Evolutionary conservation across 2,113 vertebrate species (phyloP).

Genomic region (Rhinoptilus africanus): DNA sequence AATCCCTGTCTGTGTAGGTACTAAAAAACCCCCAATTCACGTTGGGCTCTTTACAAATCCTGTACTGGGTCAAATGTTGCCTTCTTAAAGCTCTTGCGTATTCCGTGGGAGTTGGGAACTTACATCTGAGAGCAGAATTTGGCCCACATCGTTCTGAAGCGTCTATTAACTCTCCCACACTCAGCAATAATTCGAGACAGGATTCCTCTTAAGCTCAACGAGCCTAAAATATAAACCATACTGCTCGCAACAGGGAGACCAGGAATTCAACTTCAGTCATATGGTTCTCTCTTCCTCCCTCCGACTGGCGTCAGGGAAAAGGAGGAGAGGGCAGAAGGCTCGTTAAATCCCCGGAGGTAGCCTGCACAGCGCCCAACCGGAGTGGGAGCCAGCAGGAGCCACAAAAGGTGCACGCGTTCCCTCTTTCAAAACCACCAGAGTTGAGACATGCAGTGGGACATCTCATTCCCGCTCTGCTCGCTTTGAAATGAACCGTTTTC

Average conservation of each 20-base stretch:
- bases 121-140: background rate
- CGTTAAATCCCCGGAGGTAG: background rate
- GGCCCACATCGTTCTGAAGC: background rate
- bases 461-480: background rate
- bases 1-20: background rate
- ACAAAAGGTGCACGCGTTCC: fast-evolving
- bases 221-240: background rate
- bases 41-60: background rate
- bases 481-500: background rate
- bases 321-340: background rate
- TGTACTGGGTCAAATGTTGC: background rate
- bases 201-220: background rate
- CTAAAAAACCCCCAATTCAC: background rate
- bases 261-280: background rate
- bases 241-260: background rate
- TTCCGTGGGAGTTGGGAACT: background rate
- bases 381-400: background rate
- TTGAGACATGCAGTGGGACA: fast-evolving
- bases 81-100: background rate
- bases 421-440: background rate
- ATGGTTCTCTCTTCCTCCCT: background rate
- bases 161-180: background rate
- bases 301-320: background rate
- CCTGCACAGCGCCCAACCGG: background rate
- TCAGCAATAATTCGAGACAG: background rate